Percentiles rank a stretch among this genome's conserved stretches.
phyloP scores from a whole-genome alignment of 2,888 invertebrate species.

The Caenorhabditis sulstoni region DNA sequence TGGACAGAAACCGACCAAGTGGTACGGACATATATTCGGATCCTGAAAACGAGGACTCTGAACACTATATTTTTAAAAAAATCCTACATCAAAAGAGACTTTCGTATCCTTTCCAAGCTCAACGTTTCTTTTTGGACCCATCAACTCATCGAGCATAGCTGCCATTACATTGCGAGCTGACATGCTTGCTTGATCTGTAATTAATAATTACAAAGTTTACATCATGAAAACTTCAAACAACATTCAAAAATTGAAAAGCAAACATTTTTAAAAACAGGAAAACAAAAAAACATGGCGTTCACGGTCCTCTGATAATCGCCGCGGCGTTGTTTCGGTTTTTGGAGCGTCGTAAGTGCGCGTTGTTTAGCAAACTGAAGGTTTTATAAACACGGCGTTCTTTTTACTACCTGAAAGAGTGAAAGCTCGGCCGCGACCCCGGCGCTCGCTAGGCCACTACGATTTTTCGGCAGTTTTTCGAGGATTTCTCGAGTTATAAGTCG shows the following conservation, averaged over 20 bases:
- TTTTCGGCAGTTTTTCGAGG: no score
- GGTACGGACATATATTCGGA: constrained; percentile 94
- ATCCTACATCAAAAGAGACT: constrained; percentile 61
- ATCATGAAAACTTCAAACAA: background rate
- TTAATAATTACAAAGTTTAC: background rate
- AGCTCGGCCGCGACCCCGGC: no score
- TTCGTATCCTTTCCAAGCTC: constrained; percentile 64
- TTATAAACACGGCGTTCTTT: no score
- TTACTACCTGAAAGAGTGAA: no score
- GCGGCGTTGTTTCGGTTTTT: no score
- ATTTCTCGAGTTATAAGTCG: no score
- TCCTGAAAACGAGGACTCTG: constrained; percentile 62
- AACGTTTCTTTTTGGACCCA: constrained; percentile 75
- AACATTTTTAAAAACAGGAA: background rate
- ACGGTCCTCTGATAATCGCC: no score
- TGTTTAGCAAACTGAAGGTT: no score
- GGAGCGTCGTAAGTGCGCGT: no score
- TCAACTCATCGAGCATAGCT: constrained; percentile 77
- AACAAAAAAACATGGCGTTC: no score
- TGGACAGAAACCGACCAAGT: constrained; percentile 96
- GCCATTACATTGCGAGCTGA: constrained; percentile 74
- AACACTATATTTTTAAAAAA: constrained; percentile 10
- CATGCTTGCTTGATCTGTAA: constrained; percentile 39
- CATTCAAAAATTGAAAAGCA: background rate
- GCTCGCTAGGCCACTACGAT: no score